Conservation (phyloP, 2,797 vertebrate species). For the Sciurus carolinensis region DNA sequence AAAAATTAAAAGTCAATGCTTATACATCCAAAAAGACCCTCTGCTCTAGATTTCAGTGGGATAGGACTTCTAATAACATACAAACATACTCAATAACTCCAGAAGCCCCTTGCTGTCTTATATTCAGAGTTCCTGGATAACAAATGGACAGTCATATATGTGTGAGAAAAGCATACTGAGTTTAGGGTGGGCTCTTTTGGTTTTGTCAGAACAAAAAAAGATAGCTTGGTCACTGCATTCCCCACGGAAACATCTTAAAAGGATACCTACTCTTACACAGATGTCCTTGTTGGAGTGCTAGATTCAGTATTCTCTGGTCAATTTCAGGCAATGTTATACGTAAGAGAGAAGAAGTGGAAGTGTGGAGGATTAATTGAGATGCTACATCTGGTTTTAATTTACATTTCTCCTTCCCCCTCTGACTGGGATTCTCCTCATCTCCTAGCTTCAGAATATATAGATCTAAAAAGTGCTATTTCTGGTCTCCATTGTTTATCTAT, state of each 20-base stretch:
- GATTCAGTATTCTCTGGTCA: neutral
- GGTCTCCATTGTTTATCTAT: neutral
- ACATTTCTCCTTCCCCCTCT: slow-evolving; percentile 15
- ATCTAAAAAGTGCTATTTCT: slow-evolving; percentile 27
- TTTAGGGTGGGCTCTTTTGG: neutral
- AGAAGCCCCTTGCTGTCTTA: neutral
- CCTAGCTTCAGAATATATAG: neutral
- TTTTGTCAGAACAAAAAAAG: slow-evolving; percentile 21
- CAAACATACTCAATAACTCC: neutral
- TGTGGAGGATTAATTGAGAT: neutral
- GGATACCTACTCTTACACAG: neutral
- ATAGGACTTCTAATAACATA: neutral
- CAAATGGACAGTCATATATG: neutral
- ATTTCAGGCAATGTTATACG: neutral
- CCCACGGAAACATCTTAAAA: neutral
- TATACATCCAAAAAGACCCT: neutral
- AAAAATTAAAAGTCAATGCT: neutral
- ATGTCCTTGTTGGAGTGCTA: neutral
- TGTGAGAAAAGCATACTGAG: neutral
- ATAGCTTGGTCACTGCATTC: neutral
- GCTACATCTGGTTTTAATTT: neutral
- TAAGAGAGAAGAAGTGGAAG: neutral
- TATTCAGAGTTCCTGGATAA: neutral
- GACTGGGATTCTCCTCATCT: neutral
- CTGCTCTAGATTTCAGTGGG: neutral